Conservation (phyloP, 2,113 vertebrate genomes). For the Echinops telfairi region DNA sequence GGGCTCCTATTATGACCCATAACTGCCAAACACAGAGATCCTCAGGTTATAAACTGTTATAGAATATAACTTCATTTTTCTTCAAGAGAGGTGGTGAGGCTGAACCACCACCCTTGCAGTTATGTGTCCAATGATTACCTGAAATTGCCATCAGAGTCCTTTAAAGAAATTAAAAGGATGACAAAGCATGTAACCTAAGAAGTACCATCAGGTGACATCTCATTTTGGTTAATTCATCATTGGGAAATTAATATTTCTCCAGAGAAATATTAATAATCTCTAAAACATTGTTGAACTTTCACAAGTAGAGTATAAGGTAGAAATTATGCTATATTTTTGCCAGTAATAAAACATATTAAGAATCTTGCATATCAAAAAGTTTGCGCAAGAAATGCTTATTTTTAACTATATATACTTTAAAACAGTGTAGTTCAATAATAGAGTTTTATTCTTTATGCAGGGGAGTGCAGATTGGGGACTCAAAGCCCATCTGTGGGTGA, state of each 20-base stretch:
- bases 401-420: not conserved
- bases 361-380: not conserved
- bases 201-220: not conserved
- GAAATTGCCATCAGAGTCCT: too few relatives aligned
- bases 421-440: not conserved
- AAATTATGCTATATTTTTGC: not conserved
- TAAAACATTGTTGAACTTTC: not conserved
- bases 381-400: not conserved
- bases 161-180: not conserved
- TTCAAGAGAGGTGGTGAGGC: too few relatives aligned
- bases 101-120: too few relatives aligned
- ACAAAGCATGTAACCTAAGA: not conserved
- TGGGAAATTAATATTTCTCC: not conserved
- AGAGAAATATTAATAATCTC: not conserved
- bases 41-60: too few relatives aligned
- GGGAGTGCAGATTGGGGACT: too few relatives aligned
- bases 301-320: not conserved
- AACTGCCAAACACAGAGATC: too few relatives aligned
- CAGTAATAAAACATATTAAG: not conserved
- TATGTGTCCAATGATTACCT: too few relatives aligned
- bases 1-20: too few relatives aligned
- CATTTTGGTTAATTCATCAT: constrained; percentile 32
- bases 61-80: too few relatives aligned
- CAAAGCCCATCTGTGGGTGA: too few relatives aligned
- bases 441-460: not conserved